Evolutionary conservation across 2,113 vertebrate genomes (phyloP).

Genomic region (Holacanthus passer): DNA sequence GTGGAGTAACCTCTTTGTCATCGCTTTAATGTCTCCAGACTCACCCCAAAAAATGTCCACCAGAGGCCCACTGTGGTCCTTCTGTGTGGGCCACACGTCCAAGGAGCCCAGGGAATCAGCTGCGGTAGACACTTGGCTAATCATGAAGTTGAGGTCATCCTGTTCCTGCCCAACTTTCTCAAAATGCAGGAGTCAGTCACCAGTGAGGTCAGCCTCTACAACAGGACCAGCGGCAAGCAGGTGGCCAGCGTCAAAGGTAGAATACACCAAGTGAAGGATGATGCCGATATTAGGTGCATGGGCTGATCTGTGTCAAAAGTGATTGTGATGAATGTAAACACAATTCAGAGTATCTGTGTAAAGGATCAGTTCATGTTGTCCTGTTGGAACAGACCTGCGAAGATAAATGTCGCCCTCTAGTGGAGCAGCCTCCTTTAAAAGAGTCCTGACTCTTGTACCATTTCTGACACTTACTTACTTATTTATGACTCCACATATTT

Average conservation of each 20-base stretch:
- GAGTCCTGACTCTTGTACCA: no score
- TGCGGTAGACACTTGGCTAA: conserved; percentile 94
- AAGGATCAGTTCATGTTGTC: background rate
- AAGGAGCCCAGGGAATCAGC: conserved; percentile 95
- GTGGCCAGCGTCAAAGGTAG: conserved; percentile 92
- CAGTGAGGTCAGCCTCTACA: conserved; percentile 91
- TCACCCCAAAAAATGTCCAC: conserved; percentile 95
- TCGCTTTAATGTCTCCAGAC: conserved; percentile 75
- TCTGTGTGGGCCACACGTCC: conserved; percentile 92
- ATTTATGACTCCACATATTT: background rate
- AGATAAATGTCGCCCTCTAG: conserved; percentile 70
- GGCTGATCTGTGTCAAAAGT: background rate
- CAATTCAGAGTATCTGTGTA: background rate
- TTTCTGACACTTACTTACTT: background rate
- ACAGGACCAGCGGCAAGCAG: conserved; percentile 90
- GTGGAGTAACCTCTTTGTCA: background rate
- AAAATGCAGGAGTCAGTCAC: conserved; percentile 94
- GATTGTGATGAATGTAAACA: background rate
- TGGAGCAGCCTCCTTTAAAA: conserved; percentile 42
- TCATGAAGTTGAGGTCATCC: conserved; percentile 92
- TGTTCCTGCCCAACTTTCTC: conserved; percentile 94
- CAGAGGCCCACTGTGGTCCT: conserved; percentile 93
- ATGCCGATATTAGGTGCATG: background rate
- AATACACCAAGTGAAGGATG: background rate
- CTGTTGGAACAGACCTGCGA: background rate